Conservation (phyloP, 1,140 invertebrate genomes). For the Lasioglossum baleicum region DNA sequence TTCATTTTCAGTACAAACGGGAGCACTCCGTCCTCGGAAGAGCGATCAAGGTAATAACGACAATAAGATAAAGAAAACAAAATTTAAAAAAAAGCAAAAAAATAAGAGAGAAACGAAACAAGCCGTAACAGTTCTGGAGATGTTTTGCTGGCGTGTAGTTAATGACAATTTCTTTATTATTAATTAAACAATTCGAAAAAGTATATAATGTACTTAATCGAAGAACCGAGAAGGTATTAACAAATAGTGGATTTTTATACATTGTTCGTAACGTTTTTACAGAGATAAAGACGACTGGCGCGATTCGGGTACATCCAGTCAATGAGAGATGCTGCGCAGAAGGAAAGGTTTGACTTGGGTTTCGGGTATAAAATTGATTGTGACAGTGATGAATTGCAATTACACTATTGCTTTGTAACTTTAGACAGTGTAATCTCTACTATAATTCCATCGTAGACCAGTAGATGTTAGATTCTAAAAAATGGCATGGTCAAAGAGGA, state of each 20-base stretch:
- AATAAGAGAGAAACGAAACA: too few species aligned
- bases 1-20: constrained; percentile 71
- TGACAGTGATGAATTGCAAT: constrained; percentile 41
- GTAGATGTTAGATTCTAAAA: constrained; percentile 28
- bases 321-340: constrained; percentile 61
- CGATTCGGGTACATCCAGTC: constrained; percentile 67
- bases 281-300: constrained; percentile 69
- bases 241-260: constrained; percentile 29
- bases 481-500: constrained; percentile 32
- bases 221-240: background rate
- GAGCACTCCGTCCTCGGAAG: constrained; percentile 63
- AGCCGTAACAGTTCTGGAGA: background rate
- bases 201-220: background rate
- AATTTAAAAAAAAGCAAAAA: background rate
- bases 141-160: constrained; percentile 6
- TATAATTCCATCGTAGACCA: constrained; percentile 2
- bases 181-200: constrained; percentile 9
- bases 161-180: constrained; percentile 5
- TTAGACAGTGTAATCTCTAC: constrained; percentile 23
- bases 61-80: constrained; percentile 25
- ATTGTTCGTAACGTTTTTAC: constrained; percentile 42
- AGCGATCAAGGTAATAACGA: constrained; percentile 71
- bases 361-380: constrained; percentile 68
- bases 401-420: constrained; percentile 5
- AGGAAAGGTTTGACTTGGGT: constrained; percentile 71